phyloP scores from a whole-genome alignment of 2,113 vertebrate genomes.

The Tupaia tana region DNA sequence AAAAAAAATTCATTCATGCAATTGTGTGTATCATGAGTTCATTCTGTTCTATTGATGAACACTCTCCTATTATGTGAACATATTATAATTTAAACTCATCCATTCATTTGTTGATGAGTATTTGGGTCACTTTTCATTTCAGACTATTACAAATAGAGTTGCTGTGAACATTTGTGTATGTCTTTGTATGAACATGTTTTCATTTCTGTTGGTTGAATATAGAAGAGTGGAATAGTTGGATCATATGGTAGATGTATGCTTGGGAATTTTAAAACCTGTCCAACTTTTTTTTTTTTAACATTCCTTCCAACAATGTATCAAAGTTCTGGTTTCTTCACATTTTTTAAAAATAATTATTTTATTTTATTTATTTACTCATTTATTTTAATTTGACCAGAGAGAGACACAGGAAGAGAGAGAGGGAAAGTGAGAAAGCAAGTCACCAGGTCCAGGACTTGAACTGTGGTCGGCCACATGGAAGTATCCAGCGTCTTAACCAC shows the following conservation, averaged over 20 bases:
- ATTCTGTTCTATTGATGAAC: not conserved
- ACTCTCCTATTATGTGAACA: not conserved
- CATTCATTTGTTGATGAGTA: not conserved
- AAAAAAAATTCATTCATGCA: fast-evolving
- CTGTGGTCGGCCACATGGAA: no score
- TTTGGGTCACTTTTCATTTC: not conserved
- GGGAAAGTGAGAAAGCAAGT: no score
- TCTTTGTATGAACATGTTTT: not conserved
- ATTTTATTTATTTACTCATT: no score
- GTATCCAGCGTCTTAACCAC: no score
- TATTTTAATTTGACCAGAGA: no score
- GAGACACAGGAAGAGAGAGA: no score
- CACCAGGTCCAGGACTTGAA: no score
- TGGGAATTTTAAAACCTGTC: not conserved
- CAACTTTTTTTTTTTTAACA: not conserved
- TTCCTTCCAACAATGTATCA: not conserved
- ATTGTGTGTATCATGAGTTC: not conserved
- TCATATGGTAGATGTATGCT: not conserved
- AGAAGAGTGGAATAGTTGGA: no score
- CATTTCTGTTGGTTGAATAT: not conserved
- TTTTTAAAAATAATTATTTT: no score
- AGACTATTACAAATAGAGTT: not conserved
- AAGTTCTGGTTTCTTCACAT: not conserved
- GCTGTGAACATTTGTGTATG: not conserved
- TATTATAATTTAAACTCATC: not conserved